phyloP scores from a whole-genome alignment of 2,888 invertebrate species.

The Torymus aiolomorphi region DNA sequence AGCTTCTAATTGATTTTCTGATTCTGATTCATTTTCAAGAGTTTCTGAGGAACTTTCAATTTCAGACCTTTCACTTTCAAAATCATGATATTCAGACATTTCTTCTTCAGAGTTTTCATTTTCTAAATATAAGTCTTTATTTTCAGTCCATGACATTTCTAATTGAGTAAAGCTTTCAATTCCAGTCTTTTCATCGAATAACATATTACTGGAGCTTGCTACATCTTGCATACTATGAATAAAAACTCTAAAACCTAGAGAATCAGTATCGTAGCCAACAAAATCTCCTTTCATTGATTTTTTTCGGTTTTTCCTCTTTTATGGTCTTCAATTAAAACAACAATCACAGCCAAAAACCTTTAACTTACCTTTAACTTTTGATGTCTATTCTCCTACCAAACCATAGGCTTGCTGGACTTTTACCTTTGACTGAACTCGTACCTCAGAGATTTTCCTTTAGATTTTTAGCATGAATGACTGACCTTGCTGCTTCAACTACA shows the following conservation, averaged over 20 bases:
- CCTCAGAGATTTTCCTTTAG: too few relatives aligned
- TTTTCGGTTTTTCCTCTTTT: conserved; percentile 47
- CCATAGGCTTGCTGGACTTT: conserved; percentile 54
- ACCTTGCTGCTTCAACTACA: conserved; percentile 64
- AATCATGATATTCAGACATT: too few relatives aligned
- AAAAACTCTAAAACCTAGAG: conserved; percentile 49
- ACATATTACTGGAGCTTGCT: too few relatives aligned
- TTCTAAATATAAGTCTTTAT: neutral
- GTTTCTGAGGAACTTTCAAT: too few relatives aligned
- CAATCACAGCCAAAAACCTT: conserved; percentile 49
- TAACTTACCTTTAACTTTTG: conserved; percentile 46
- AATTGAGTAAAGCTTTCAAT: too few relatives aligned
- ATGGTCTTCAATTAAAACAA: conserved; percentile 51
- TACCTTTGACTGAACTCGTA: conserved; percentile 36
- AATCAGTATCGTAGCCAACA: conserved; percentile 53
- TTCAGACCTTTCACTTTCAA: too few relatives aligned
- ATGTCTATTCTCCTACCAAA: conserved; percentile 52
- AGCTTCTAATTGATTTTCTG: too few relatives aligned
- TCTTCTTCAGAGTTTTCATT: neutral
- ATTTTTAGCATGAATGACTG: conserved; percentile 53
- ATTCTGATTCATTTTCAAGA: too few relatives aligned
- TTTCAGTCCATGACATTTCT: too few relatives aligned
- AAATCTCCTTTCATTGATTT: conserved; percentile 54
- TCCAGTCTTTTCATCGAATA: conserved; percentile 38
- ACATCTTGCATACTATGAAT: too few relatives aligned